These are phyloP conservation scores for Raja brachyura DNA, from an alignment of 2,113 vertebrate genomes.

Conservation along the genomic window DNA sequence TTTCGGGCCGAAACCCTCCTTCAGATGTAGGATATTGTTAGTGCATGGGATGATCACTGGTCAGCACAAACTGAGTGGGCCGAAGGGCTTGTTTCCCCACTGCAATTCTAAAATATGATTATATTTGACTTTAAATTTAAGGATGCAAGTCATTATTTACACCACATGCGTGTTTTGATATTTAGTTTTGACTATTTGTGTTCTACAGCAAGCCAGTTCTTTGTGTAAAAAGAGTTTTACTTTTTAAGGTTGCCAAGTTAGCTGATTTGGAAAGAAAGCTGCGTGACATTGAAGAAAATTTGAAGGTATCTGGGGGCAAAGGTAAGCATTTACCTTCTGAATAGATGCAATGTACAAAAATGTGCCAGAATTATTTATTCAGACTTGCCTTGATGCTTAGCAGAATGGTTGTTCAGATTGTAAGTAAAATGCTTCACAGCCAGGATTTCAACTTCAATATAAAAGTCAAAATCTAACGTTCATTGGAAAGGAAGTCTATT, in stretches of 20 bases:
- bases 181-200: background rate
- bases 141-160: background rate
- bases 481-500: slow-evolving; percentile 9
- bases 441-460: background rate
- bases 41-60: too few species aligned
- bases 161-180: background rate
- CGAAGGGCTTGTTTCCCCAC: too few species aligned
- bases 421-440: background rate
- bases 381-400: background rate
- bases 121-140: background rate
- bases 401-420: background rate
- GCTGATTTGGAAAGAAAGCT: slow-evolving; percentile 77
- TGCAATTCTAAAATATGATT: too few species aligned
- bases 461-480: background rate
- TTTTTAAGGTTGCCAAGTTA: slow-evolving; percentile 72
- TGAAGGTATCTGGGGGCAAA: slow-evolving; percentile 62
- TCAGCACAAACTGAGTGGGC: too few species aligned
- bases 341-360: background rate
- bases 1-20: too few species aligned
- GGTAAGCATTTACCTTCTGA: slow-evolving; percentile 55
- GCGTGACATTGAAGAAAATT: slow-evolving; percentile 71
- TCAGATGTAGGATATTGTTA: too few species aligned
- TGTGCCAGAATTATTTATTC: background rate
- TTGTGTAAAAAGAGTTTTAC: background rate
- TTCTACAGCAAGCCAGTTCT: background rate